These are phyloP conservation scores for Xiphorhynchus elegans DNA, from an alignment of 2,113 vertebrate species.

Conservation along the genomic window DNA sequence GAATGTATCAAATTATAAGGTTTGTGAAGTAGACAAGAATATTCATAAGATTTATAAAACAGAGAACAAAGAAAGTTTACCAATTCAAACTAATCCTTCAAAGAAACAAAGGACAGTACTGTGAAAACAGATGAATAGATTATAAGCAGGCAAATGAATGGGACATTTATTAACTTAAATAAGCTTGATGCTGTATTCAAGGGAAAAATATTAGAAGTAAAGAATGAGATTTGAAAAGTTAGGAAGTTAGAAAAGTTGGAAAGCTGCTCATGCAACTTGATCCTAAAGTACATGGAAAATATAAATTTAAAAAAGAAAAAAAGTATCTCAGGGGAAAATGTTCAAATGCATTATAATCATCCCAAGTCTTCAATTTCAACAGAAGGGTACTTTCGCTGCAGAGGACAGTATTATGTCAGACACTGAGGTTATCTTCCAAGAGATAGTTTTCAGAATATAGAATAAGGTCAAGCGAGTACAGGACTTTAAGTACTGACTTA, in stretches of 20 bases:
- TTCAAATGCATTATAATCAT: not conserved
- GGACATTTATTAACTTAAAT: not conserved
- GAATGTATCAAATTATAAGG: not conserved
- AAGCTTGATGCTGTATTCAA: not conserved
- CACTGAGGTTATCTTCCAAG: slow-evolving; percentile 3
- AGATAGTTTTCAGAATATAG: slow-evolving; percentile 9
- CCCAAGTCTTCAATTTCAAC: not conserved
- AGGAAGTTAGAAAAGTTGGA: not conserved
- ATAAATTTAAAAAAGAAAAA: not conserved
- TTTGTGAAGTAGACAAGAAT: not conserved
- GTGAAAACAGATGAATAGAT: not conserved
- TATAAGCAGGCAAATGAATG: not conserved
- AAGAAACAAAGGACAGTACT: not conserved
- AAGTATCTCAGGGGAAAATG: not conserved
- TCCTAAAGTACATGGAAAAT: not conserved
- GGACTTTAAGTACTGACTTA: not conserved
- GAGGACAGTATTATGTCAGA: slow-evolving; percentile 5
- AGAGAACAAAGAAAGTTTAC: not conserved
- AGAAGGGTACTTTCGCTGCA: not conserved
- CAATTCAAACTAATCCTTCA: not conserved
- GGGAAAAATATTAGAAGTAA: not conserved
- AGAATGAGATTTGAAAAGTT: not conserved
- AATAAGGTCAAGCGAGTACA: slow-evolving; percentile 34
- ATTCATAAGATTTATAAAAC: not conserved
- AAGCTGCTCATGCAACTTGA: not conserved